Base-by-base conservation (phyloP, 2,797 vertebrate genomes). In the Oreochromis mossambicus region DNA sequence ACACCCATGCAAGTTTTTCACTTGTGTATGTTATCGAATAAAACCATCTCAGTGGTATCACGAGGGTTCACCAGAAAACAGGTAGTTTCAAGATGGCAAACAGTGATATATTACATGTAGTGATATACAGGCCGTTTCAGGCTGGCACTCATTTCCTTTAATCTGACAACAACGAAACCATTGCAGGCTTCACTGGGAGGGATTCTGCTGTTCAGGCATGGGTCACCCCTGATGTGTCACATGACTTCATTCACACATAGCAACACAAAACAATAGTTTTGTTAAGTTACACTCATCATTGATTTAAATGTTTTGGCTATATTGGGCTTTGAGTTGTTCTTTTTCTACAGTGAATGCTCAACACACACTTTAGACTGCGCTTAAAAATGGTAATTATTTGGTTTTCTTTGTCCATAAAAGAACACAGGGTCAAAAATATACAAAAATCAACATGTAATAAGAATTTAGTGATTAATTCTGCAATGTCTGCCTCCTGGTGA, bases 401-500 rank as follows among this genome's bases (percentile, higher is more conserved):
- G 15, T 13, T 73, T 73, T 50, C 24, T 29, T 19, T 50, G 0
- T 46, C 26, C 26, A 8, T 32, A 32, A 75, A 75, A 11, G 7
- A 75, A 32, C 3, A 32, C 15, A 0, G 15, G 3, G 10, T 19
- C 32, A 12, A 8, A 26, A 7, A 8, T 14, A 4, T 8, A 14
- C 5, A 3, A 14, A 41, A 1, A 68, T 24, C 1, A 43, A 43
- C 36, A 24, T 43, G 63, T 8, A 43, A 68, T 9, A 24, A 0
- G 6, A 24, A 68, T 68, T 5, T 38, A 21, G 38, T 15, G 13
- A 5, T 5, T 6, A 43, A 29, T n/a, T 21, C 32, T 1, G 34
- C 26, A 3, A 5, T 1, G 43, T 17, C 24, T 63, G 58, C 32
- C 32, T 66, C 19, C 24, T 8, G 24, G 10, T n/a, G 21, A 50